Evolutionary conservation across 2,113 vertebrate species (phyloP).

Genomic region (Aspidoscelis tigris): DNA sequence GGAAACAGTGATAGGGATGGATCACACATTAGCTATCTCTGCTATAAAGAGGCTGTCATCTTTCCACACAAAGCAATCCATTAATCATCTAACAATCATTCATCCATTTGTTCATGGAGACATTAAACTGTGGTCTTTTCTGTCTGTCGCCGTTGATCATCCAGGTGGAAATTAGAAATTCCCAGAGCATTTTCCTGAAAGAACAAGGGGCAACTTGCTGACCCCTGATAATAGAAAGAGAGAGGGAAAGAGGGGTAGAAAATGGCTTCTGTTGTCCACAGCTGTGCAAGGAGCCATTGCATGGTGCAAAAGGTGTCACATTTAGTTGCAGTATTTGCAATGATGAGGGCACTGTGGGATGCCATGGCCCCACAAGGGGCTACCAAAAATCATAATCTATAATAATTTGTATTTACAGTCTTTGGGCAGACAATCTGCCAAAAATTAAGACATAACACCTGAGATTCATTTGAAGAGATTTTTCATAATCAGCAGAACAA

Average conservation of each 20-base stretch:
- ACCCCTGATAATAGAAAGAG: conserved; percentile 57
- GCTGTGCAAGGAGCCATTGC: conserved; percentile 53
- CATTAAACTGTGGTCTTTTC: conserved; percentile 71
- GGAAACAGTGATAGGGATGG: conserved; percentile 51
- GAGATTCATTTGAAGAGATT: conserved; percentile 50
- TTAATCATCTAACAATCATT: conserved; percentile 74
- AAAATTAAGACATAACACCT: conserved; percentile 58
- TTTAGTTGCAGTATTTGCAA: conserved; percentile 55
- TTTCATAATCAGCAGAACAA: conserved; percentile 43
- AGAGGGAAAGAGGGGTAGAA: conserved; percentile 29
- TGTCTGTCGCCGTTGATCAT: conserved; percentile 68
- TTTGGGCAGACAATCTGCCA: conserved; percentile 42
- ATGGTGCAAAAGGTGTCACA: conserved; percentile 54
- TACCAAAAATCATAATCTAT: conserved; percentile 66
- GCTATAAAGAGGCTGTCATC: conserved; percentile 68
- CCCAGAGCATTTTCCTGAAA: conserved; percentile 70
- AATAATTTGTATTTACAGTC: conserved; percentile 57
- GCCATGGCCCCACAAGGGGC: conserved; percentile 53
- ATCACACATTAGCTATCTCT: conserved; percentile 66
- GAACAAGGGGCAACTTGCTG: conserved; percentile 63
- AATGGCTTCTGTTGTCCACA: conserved; percentile 66
- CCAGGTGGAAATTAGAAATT: conserved; percentile 75
- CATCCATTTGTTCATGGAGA: conserved; percentile 63
- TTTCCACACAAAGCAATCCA: conserved; percentile 60
- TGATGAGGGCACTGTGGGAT: conserved; percentile 57